Percentiles rank a stretch among this genome's conserved stretches.
Evolutionary conservation across 2,888 invertebrate genomes (phyloP).

Genomic region (Kryphioiulus occultus): DNA sequence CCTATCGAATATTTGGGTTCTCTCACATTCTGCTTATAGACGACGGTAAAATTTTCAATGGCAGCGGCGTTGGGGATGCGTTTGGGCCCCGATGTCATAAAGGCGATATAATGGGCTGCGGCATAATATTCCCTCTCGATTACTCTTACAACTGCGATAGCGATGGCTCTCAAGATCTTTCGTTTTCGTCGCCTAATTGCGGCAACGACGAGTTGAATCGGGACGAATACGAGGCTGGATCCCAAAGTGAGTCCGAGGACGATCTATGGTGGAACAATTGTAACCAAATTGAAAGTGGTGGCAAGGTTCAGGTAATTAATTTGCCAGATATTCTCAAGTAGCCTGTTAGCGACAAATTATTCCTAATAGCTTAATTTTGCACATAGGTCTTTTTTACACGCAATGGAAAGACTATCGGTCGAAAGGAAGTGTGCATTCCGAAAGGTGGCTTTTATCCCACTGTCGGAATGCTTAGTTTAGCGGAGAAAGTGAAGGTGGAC

Average conservation of each 20-base stretch:
- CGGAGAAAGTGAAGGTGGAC: constrained; percentile 67
- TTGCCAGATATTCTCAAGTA: not conserved
- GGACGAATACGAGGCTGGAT: constrained; percentile 56
- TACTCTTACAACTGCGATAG: constrained; percentile 59
- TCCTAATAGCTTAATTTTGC: not conserved
- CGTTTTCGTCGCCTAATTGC: constrained; percentile 56
- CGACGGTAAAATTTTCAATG: constrained; percentile 67
- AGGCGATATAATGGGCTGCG: constrained; percentile 68
- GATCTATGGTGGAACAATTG: constrained; percentile 62
- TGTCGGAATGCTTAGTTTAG: constrained; percentile 66
- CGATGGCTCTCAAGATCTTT: constrained; percentile 57
- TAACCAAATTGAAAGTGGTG: constrained; percentile 58
- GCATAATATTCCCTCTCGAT: constrained; percentile 65
- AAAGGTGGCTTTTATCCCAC: constrained; percentile 67
- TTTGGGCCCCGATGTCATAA: constrained; percentile 67
- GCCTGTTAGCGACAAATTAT: not conserved
- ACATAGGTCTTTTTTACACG: constrained; percentile 67
- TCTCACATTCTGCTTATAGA: constrained; percentile 58
- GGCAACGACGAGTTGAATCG: constrained; percentile 56
- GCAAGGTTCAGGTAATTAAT: constrained; percentile 60
- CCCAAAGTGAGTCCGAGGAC: constrained; percentile 61
- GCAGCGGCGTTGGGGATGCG: constrained; percentile 65
- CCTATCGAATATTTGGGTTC: not conserved
- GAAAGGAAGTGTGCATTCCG: constrained; percentile 65
- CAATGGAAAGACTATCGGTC: constrained; percentile 66